phyloP scores from a whole-genome alignment of 2,113 vertebrate genomes.

The Bucco capensis region DNA sequence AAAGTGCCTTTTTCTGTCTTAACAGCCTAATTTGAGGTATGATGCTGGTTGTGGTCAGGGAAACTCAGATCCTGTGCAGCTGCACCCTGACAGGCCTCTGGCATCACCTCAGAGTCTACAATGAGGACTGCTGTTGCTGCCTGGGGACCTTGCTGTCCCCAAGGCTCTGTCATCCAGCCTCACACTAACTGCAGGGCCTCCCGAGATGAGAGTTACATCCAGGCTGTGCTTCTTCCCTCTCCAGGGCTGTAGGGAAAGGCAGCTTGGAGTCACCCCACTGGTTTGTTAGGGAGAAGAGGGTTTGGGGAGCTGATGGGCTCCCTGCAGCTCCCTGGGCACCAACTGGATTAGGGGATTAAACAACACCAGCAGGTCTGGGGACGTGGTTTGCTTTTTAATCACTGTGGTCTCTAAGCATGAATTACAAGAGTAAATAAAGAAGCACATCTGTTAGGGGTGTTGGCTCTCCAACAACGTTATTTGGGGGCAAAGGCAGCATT shows the following conservation, averaged over 20 bases:
- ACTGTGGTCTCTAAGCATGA: not conserved
- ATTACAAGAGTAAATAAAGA: not conserved
- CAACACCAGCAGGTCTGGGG: not conserved
- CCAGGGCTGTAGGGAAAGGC: not conserved
- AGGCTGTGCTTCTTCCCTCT: not conserved
- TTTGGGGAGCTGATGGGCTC: not conserved
- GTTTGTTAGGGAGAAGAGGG: not conserved
- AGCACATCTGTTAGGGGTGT: not conserved
- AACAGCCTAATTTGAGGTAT: not conserved
- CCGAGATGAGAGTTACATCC: not conserved
- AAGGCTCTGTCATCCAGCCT: not conserved
- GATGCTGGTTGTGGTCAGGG: not conserved
- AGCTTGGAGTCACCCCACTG: not conserved
- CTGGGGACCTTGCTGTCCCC: rapidly evolving
- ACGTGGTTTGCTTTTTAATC: not conserved
- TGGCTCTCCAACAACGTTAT: not conserved
- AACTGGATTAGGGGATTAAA: not conserved
- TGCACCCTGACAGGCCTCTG: not conserved
- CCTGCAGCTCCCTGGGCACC: not conserved
- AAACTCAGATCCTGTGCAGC: not conserved
- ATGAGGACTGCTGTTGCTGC: not conserved
- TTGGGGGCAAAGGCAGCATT: not conserved
- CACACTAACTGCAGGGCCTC: not conserved
- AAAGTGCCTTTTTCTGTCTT: not conserved
- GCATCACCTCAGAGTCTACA: not conserved